These are phyloP conservation scores for Ptyas mucosa DNA, from an alignment of 2,113 vertebrate genomes.

Conservation along the genomic window DNA sequence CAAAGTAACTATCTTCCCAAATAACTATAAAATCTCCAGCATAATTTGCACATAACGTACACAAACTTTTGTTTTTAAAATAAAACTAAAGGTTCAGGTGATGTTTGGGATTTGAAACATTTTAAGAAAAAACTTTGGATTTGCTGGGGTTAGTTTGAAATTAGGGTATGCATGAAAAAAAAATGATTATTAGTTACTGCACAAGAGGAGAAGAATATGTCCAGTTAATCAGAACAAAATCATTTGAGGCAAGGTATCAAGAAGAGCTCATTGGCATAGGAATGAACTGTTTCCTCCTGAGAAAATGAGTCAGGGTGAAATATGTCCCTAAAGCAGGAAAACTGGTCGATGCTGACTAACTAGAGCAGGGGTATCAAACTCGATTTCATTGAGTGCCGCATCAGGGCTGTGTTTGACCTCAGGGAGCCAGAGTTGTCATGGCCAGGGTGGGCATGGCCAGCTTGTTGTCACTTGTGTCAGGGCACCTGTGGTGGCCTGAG, in stretches of 20 bases:
- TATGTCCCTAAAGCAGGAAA: neutral
- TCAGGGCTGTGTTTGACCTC: no score
- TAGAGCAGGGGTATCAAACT: no score
- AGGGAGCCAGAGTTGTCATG: no score
- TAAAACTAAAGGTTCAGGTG: neutral
- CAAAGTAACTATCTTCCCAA: neutral
- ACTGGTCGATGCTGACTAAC: neutral
- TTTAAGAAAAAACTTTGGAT: neutral
- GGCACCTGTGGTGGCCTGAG: no score
- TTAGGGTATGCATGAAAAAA: neutral
- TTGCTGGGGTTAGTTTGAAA: neutral
- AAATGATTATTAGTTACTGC: neutral
- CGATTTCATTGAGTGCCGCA: no score
- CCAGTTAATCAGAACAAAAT: neutral
- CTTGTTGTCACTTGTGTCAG: no score
- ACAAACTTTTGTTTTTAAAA: neutral
- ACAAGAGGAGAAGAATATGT: slow-evolving; percentile 1
- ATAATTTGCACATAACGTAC: neutral
- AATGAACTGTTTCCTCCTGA: neutral
- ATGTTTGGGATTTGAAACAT: neutral
- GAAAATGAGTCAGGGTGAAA: neutral
- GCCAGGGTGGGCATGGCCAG: no score
- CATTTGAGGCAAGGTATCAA: slow-evolving; percentile 6
- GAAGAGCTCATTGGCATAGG: neutral
- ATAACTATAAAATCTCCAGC: neutral